Evolutionary conservation across 2,797 vertebrate species (phyloP).

Genomic region (Merluccius polli): DNA sequence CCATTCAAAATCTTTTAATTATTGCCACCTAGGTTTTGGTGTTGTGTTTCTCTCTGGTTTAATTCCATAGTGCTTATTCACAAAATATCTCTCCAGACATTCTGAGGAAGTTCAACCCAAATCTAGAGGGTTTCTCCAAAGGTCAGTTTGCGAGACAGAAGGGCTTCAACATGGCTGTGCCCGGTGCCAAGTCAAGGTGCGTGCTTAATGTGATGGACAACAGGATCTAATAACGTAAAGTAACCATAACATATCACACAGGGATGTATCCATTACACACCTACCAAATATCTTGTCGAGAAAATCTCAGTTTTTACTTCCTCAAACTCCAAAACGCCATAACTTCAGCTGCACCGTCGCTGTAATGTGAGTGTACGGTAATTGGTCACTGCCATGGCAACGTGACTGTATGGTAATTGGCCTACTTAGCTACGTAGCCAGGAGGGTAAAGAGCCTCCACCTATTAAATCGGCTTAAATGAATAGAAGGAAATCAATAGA

Average conservation of each 20-base stretch:
- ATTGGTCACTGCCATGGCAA: not conserved
- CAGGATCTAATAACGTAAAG: not conserved
- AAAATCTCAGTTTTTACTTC: not conserved
- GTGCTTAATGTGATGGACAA: slow-evolving; percentile 30
- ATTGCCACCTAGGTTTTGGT: not conserved
- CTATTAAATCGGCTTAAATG: not conserved
- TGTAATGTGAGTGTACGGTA: not conserved
- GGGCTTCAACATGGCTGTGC: slow-evolving; percentile 80
- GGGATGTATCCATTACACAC: not conserved
- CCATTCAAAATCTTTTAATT: not conserved
- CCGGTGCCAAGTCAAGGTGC: slow-evolving; percentile 76
- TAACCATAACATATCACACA: not conserved
- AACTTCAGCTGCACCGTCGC: not conserved
- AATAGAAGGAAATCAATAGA: too few relatives aligned
- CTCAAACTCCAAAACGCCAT: not conserved
- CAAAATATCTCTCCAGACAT: slow-evolving; percentile 74
- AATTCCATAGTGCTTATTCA: not conserved
- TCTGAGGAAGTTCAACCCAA: slow-evolving; percentile 84
- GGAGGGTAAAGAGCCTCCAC: not conserved
- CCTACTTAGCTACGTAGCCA: not conserved
- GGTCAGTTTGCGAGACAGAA: slow-evolving; percentile 52
- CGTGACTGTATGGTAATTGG: not conserved
- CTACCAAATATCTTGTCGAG: not conserved
- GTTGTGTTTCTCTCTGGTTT: not conserved
- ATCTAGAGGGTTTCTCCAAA: slow-evolving; percentile 80